Evolutionary conservation across 2,888 invertebrate genomes (phyloP), one percentile per base, ranked within the genome.

Genomic region (Nasonia oneida): DNA sequence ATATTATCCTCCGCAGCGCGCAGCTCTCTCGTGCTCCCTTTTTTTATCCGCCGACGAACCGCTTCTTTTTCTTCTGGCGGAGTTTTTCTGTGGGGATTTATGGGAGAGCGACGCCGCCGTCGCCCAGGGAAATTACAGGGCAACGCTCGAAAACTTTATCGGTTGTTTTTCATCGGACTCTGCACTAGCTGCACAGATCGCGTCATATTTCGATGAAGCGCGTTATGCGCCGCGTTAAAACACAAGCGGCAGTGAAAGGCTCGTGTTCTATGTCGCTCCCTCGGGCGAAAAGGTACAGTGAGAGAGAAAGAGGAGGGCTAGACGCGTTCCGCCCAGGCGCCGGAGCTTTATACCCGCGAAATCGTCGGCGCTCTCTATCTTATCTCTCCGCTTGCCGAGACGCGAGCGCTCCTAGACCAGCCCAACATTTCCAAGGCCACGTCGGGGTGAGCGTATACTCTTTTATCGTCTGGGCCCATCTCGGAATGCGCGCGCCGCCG

Each of bases 1-100:
- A 84, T 84, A 84, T 84, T 75, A 79, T 86, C 82, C 81, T 74
- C 74, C 3, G 57, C 76, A 10, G 29, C 71, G 18, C 53, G 23
- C 39, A 57, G 29, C 39, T 70, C 23, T 57, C 71, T 70, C 15
- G 29, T 67, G 12, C 64, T 75, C 37, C 47, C 14, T 74, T 57
- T 81, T 74, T 18, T 70, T 39, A 18, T 29, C 29, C 18, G 18
- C n/a, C 57, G 8, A 1, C 8, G 57, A 57, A 57, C 57, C 57
- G 57, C 57, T 57, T 57, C 53, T 53, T 53, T 53, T 53, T 53
- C 53, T 18, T 53, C 53, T 18, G 53, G 0, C 23, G 23, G 23
- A 23, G 23, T 23, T 23, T 23, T 23, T 23, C 23, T 23, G 23
- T 23, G 10, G 42, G 18, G 53, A 53, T 61, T 61, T 61, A 18